A percentile compares a stretch with the other conserved stretches of the same genome.
phyloP scores from a whole-genome alignment of 2,888 invertebrate species.

The Bombylius discolor region DNA sequence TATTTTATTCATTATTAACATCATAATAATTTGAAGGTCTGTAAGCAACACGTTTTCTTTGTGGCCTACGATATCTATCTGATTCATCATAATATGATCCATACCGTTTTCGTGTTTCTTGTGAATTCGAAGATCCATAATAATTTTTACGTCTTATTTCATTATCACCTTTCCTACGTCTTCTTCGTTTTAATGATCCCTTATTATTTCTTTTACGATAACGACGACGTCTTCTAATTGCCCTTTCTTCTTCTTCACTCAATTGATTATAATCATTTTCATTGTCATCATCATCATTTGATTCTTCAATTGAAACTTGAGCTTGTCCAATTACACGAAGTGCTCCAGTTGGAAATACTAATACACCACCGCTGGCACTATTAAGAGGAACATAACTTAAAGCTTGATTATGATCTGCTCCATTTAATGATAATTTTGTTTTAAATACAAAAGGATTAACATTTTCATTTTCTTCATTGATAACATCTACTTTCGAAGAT shows the following conservation, averaged over 20 bases:
- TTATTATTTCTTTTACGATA: not conserved
- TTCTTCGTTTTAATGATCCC: not conserved
- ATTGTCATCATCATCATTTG: not conserved
- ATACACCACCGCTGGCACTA: not conserved
- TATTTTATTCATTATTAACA: too few species aligned
- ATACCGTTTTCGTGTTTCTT: too few species aligned
- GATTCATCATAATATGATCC: too few species aligned
- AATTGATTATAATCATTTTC: not conserved
- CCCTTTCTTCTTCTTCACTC: not conserved
- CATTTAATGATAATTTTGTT: not conserved
- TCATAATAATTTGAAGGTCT: too few species aligned
- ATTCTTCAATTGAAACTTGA: too few species aligned
- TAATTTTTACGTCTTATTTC: not conserved
- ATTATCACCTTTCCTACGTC: not conserved
- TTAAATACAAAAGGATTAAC: too few species aligned
- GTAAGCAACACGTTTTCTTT: too few species aligned
- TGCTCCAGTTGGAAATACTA: constrained; percentile 1
- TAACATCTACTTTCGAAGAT: too few species aligned
- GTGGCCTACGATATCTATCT: too few species aligned
- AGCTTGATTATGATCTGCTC: not conserved
- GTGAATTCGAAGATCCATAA: not conserved
- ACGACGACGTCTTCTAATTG: not conserved
- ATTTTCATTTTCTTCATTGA: too few species aligned
- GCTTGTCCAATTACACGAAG: not conserved
- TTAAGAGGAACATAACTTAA: not conserved